Evolutionary conservation across 2,888 invertebrate species (phyloP), one percentile per base, ranked within the genome.

Genomic region (Philaethria dido): DNA sequence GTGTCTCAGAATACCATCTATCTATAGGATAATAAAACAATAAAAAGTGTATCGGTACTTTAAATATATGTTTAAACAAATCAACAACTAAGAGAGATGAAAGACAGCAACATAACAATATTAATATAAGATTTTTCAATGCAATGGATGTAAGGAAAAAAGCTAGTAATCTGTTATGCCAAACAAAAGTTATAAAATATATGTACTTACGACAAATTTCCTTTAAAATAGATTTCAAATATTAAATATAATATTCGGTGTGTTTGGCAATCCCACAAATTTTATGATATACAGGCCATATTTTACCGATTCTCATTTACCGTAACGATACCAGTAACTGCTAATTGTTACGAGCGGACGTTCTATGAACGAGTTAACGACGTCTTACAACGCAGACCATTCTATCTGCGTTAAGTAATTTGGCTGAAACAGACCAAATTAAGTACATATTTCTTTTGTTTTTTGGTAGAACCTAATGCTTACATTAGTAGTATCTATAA

Each of bases 311-410:
- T 25, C 39, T 57, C 48, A 64, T 50, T 64, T 44, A 44, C 59
- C 42, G 13, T 64, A 44, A 59, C 48, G 39, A 25, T 45, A 60
- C 50, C 18, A 59, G 59, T 48, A 29, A 42, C 59, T 65, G 42
- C 59, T 60, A 59, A 52, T 65, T 50, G 59, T 60, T 59, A 65
- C 42, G 59, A 65, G 59, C 50, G 64, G 64, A 44, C 59, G 29
- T 65, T 65, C 50, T 50, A 59, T 50, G 47, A 60, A 59, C 48
- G 25, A 47, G 29, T n/a, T 50, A 59, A 59, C 25, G 45, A 54
- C 62, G 62, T 39, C 59, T 65, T 64, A 57, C 44, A 42, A 42
- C 57, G 62, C 2, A 44, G 29, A 25, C 64, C 48, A 50, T 48
- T 64, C n/a, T 29, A 48, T 57, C 39, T 36, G 25, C 48, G 48